Percentiles rank a stretch among this genome's conserved stretches.
phyloP scores from a whole-genome alignment of 2,797 vertebrate genomes.

The Sebastiscus albofasciatus region DNA sequence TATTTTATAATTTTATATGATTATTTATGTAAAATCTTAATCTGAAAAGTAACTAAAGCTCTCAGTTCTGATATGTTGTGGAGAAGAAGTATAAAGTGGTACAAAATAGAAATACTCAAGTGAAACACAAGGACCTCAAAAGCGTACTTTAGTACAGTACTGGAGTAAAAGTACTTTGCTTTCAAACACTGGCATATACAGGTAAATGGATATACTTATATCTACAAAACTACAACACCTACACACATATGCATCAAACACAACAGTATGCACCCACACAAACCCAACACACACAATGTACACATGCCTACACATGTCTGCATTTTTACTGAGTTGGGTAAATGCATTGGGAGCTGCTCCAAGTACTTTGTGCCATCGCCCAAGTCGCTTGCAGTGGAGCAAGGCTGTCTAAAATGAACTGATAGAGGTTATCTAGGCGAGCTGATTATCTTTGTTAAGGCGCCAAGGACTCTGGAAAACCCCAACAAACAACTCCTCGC shows the following conservation, averaged over 20 bases:
- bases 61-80: no score
- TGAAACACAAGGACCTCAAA: not conserved
- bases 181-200: not conserved
- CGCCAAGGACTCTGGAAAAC: slow-evolving; percentile 15
- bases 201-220: no score
- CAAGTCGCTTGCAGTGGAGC: not conserved
- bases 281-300: not conserved
- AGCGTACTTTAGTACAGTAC: not conserved
- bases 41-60: no score
- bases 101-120: not conserved
- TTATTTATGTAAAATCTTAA: no score
- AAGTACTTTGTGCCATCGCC: not conserved
- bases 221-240: not conserved
- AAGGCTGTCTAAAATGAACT: slow-evolving; percentile 12
- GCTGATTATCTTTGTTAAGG: slow-evolving; percentile 43
- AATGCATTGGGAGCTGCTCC: not conserved
- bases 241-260: not conserved
- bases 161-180: not conserved
- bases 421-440: slow-evolving; percentile 29
- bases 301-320: not conserved
- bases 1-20: not conserved
- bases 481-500: slow-evolving; percentile 23
- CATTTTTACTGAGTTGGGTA: not conserved
- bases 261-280: not conserved
- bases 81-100: no score